Conservation (phyloP, 2,797 vertebrate species). For the Thunnus albacares region DNA sequence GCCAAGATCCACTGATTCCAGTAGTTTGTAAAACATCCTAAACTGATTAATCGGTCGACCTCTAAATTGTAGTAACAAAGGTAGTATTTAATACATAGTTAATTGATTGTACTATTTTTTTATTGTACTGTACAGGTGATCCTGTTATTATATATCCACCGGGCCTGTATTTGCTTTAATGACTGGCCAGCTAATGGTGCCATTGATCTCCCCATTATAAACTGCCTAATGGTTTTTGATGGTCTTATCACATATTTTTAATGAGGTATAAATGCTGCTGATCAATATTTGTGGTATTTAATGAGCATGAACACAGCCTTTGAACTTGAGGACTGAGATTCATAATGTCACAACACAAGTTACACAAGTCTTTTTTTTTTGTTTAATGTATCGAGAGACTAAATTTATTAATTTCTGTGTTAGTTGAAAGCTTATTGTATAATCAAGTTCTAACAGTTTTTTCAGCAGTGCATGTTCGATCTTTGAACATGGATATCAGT, state of each 20-base stretch:
- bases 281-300: constrained; percentile 26
- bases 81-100: background rate
- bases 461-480: background rate
- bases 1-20: too few species aligned
- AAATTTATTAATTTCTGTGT: too few species aligned
- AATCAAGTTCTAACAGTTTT: too few species aligned
- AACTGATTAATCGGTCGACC: too few species aligned
- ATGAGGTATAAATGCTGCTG: constrained; percentile 16
- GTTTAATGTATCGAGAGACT: too few species aligned
- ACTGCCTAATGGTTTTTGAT: background rate
- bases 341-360: background rate
- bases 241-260: constrained; percentile 17
- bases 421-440: too few species aligned
- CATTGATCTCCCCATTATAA: constrained; percentile 31
- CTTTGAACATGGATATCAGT: background rate
- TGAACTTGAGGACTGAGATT: background rate
- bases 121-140: background rate
- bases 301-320: background rate
- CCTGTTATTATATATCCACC: background rate
- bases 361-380: too few species aligned
- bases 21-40: too few species aligned
- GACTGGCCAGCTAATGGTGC: background rate
- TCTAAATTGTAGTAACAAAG: background rate
- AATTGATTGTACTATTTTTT: background rate
- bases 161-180: constrained; percentile 4